These are phyloP conservation scores for Battus philenor DNA, from an alignment of 1,140 invertebrate genomes.

Conservation along the genomic window DNA sequence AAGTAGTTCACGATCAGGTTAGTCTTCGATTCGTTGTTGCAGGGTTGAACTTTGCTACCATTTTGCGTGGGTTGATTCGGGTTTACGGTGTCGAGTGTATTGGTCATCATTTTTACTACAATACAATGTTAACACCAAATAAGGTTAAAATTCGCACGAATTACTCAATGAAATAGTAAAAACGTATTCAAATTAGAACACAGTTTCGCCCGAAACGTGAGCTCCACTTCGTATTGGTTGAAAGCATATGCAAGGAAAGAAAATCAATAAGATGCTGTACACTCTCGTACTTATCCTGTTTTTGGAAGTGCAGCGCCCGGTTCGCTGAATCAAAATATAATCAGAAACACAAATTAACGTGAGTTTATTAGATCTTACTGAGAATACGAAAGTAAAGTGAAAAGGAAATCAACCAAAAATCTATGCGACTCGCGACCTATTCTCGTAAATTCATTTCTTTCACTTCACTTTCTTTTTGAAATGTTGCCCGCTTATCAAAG, in stretches of 20 bases:
- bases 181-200: constrained; percentile 45
- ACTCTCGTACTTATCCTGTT: constrained; percentile 69
- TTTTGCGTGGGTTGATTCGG: constrained; percentile 76
- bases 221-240: constrained; percentile 69
- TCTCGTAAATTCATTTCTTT: constrained; percentile 75
- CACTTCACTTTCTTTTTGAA: constrained; percentile 73
- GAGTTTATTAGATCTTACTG: constrained; percentile 69
- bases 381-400: constrained; percentile 72
- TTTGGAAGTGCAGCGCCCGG: constrained; percentile 45
- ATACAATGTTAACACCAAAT: constrained; percentile 46
- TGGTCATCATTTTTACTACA: constrained; percentile 72
- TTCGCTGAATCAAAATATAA: constrained; percentile 63
- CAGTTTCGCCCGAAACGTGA: constrained; percentile 50
- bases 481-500: constrained; percentile 44
- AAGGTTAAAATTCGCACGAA: constrained; percentile 45
- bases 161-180: constrained; percentile 31
- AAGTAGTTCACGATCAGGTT: constrained; percentile 95
- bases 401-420: constrained; percentile 75
- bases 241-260: constrained; percentile 73
- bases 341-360: constrained; percentile 62
- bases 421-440: constrained; percentile 73
- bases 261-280: constrained; percentile 75
- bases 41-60: constrained; percentile 77
- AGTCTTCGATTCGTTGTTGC: constrained; percentile 79
- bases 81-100: constrained; percentile 71